Conservation (phyloP, 2,113 vertebrate species). For the Nesoenas mayeri region DNA sequence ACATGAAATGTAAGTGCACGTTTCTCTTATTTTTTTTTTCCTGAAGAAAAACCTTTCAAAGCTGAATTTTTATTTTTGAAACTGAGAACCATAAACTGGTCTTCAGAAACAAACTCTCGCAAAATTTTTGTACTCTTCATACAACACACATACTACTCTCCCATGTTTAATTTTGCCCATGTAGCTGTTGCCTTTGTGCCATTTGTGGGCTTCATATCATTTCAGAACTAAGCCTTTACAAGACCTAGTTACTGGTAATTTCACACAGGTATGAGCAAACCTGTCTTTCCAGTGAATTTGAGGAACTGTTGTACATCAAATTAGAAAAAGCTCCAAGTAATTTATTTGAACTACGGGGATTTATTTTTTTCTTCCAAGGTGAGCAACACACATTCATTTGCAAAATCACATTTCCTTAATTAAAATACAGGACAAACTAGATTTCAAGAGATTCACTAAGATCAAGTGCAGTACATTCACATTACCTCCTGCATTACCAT, state of each 20-base stretch:
- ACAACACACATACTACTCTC: neutral
- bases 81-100: neutral
- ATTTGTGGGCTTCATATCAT: neutral
- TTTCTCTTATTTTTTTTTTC: neutral
- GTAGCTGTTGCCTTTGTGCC: neutral
- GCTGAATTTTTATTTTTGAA: neutral
- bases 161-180: neutral
- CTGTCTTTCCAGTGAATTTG: neutral
- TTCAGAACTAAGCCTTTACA: neutral
- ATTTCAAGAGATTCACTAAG: neutral
- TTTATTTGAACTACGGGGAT: neutral
- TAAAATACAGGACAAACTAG: neutral
- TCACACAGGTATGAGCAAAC: neutral
- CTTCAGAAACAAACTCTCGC: neutral
- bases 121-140: neutral
- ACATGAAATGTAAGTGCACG: neutral
- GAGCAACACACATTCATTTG: neutral
- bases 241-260: neutral
- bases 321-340: neutral
- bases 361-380: neutral
- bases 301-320: neutral
- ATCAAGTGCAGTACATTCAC: neutral
- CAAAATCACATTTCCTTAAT: neutral
- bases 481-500: neutral
- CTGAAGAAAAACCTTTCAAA: neutral